Evolutionary conservation across 2,113 vertebrate species (phyloP), one percentile per base, ranked within the genome.

Genomic region (Regulus satrapa): DNA sequence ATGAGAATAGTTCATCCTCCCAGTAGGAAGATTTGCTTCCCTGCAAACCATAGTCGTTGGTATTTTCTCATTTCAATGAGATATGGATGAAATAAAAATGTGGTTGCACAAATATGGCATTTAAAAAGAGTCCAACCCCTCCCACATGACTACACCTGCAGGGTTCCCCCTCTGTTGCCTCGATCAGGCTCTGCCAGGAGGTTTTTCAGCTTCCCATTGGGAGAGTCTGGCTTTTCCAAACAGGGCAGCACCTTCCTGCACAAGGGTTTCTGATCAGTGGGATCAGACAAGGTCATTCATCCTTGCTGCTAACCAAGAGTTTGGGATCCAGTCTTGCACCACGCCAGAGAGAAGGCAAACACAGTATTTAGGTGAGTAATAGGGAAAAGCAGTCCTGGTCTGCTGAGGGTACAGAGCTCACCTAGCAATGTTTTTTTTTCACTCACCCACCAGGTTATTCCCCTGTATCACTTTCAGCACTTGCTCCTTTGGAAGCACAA

Each of bases 21-120:
- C 86, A 94, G 48, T 25, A 94, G 64, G 51, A 95, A 91, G 55
- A 84, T 68, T 84, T 68, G 52, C 64, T 86, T 94, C 80, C 76
- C 68, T 74, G 52, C 48, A 87, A 89, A 75, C 66, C 6, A 7
- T 5, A 84, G 63, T 45, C 18, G 4, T 7, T 78, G 76, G 32
- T 55, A 51, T 78, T 84, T 77, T 87, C 76, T 92, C 31, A 81
- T 81, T 85, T 81, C 55, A 81, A 8, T 58, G 46, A 79, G 41
- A 61, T 52, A 90, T 1, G 31, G 62, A 58, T 31, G 34, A 49
- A 93, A 58, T 51, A 49, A 80, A 76, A 76, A 46, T 38, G 14
- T 32, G 14, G 4, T 41, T 74, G 59, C 32, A 84, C 26, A 67
- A 76, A 67, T 21, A n/a, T 0, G 1, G 43, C 41, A 38, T 26